Evolutionary conservation across 2,888 invertebrate species (phyloP).

Genomic region (Erpobdella octoculata): DNA sequence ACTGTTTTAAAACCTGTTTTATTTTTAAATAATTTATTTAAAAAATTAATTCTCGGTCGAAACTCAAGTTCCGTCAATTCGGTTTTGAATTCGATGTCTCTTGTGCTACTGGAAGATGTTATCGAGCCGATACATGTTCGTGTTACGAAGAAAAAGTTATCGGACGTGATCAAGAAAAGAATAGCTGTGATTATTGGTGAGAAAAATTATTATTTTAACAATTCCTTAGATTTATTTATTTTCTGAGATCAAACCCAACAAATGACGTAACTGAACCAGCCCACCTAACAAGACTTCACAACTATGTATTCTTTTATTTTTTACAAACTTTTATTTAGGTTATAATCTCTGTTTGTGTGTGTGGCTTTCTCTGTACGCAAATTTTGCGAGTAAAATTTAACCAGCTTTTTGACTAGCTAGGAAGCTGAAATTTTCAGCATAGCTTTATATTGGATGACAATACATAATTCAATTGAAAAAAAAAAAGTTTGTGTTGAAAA

Average conservation of each 20-base stretch:
- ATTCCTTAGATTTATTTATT: no score
- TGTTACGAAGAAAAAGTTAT: constrained; percentile 6
- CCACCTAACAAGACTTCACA: no score
- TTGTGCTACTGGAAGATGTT: constrained; percentile 37
- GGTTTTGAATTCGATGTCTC: constrained; percentile 37
- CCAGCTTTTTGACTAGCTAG: no score
- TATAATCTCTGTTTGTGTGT: no score
- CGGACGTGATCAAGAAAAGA: not conserved
- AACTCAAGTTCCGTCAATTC: constrained; percentile 39
- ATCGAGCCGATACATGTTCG: constrained; percentile 27
- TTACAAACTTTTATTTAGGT: no score
- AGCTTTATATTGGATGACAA: no score
- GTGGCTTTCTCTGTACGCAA: no score
- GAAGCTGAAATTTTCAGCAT: no score
- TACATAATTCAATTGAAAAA: no score
- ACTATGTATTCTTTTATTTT: no score
- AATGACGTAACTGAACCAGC: not conserved
- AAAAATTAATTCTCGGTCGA: not conserved
- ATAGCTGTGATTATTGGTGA: constrained; percentile 25
- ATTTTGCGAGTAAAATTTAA: no score
- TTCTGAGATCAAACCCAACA: not conserved
- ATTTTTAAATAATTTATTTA: not conserved
- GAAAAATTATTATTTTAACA: not conserved
- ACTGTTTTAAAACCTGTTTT: not conserved
- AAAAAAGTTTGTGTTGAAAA: no score